These are phyloP conservation scores for Ectropis crepuscularia DNA, from an alignment of 2,888 invertebrate species.

Conservation along the genomic window DNA sequence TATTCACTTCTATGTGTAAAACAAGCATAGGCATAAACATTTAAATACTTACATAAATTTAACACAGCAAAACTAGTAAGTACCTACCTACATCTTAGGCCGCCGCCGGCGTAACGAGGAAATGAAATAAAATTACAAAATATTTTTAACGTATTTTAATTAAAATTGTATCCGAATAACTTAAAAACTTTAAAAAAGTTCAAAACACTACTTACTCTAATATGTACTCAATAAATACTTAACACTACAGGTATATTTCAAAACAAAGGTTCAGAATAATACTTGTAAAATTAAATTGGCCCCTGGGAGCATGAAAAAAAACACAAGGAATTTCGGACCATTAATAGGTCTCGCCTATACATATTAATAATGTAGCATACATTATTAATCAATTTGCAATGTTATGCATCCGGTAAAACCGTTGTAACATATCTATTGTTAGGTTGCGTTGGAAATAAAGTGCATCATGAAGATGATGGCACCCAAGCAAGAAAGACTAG, in stretches of 20 bases:
- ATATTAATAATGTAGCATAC: slow-evolving; percentile 50
- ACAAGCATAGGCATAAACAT: too few relatives aligned
- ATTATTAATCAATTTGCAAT: too few relatives aligned
- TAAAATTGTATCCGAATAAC: slow-evolving; percentile 76
- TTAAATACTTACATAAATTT: too few relatives aligned
- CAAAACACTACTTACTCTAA: slow-evolving; percentile 72
- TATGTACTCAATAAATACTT: slow-evolving; percentile 82
- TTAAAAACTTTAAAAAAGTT: slow-evolving; percentile 80
- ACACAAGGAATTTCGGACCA: slow-evolving; percentile 44
- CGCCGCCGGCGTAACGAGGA: not conserved
- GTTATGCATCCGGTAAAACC: too few relatives aligned
- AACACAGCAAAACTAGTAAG: too few relatives aligned
- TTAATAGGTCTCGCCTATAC: too few relatives aligned
- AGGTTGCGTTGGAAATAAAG: slow-evolving; percentile 46
- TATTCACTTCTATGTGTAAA: too few relatives aligned
- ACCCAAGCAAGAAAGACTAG: slow-evolving; percentile 80
- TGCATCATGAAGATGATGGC: slow-evolving; percentile 67
- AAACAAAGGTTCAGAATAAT: slow-evolving; percentile 63
- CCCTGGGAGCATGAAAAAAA: slow-evolving; percentile 68
- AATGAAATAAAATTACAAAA: not conserved
- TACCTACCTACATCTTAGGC: too few relatives aligned
- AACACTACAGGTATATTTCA: slow-evolving; percentile 66
- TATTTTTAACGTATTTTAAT: slow-evolving; percentile 69
- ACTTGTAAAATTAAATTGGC: slow-evolving; percentile 72
- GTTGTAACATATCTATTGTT: too few relatives aligned